Percentiles rank a stretch among this genome's conserved stretches.
These are phyloP conservation scores for Fulica atra DNA, from an alignment of 2,113 vertebrate genomes.

Conservation along the genomic window DNA sequence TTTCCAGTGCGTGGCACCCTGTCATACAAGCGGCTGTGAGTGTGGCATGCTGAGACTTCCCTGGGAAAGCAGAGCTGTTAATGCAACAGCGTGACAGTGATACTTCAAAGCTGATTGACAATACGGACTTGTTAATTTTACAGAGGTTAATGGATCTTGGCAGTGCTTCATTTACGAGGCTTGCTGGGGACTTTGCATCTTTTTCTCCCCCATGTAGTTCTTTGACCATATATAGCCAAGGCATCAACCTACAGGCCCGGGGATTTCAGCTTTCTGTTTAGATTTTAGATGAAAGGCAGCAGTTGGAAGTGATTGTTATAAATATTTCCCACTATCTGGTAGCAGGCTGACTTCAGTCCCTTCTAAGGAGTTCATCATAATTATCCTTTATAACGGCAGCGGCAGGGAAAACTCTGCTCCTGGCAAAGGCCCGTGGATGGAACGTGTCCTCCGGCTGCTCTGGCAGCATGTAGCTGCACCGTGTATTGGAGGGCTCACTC, in stretches of 20 bases:
- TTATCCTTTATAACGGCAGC: not conserved
- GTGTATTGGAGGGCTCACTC: fast-evolving
- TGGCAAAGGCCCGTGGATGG: not conserved
- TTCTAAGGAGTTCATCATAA: slow-evolving; percentile 25
- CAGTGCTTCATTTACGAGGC: not conserved
- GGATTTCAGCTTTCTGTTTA: slow-evolving; percentile 74
- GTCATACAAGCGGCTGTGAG: not conserved
- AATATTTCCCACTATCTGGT: slow-evolving; percentile 73
- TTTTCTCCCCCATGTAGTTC: slow-evolving; percentile 40
- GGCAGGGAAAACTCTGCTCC: not conserved
- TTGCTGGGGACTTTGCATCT: slow-evolving; percentile 36
- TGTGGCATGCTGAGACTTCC: slow-evolving; percentile 33
- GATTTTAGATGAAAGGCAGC: slow-evolving; percentile 64
- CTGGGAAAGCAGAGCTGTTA: slow-evolving; percentile 30
- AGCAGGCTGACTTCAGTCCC: slow-evolving; percentile 37
- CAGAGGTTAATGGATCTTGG: slow-evolving; percentile 52
- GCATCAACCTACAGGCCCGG: slow-evolving; percentile 46
- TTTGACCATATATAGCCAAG: slow-evolving; percentile 77
- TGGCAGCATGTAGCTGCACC: not conserved
- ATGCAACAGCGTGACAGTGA: slow-evolving; percentile 34
- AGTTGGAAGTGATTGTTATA: slow-evolving; percentile 63
- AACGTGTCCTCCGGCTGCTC: fast-evolving
- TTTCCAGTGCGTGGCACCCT: not conserved
- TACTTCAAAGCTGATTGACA: slow-evolving; percentile 52
- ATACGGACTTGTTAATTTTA: slow-evolving; percentile 25